These are phyloP conservation scores for Pocillopora grandis DNA, from an alignment of 92 coral and sea anemone genomes.

Conservation along the genomic window DNA sequence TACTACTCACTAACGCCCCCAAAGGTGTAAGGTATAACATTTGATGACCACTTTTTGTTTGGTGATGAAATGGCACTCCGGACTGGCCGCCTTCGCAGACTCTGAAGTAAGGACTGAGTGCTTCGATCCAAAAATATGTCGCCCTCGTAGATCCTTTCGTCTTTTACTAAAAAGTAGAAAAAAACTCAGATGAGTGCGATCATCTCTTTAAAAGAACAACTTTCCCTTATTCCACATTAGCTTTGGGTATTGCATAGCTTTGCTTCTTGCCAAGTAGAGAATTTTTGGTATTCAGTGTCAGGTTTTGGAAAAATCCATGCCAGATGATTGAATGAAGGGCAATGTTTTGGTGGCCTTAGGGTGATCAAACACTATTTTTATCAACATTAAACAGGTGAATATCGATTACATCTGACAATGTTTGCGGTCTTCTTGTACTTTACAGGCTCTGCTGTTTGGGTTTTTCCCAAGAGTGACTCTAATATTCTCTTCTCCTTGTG, in stretches of 20 bases:
- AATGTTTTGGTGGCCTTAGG: too few species aligned
- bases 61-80: conserved; percentile 31
- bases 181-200: neutral
- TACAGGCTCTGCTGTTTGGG: too few species aligned
- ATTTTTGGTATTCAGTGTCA: too few species aligned
- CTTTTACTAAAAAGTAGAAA: neutral
- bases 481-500: too few species aligned
- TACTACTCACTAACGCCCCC: conserved; percentile 12
- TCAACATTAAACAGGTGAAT: too few species aligned
- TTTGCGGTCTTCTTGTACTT: too few species aligned
- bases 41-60: conserved; percentile 1
- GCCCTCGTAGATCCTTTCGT: neutral
- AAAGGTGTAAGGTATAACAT: conserved; percentile 9
- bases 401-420: too few species aligned
- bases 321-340: too few species aligned
- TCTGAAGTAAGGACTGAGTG: neutral
- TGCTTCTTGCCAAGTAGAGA: too few species aligned
- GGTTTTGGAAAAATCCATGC: too few species aligned
- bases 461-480: too few species aligned
- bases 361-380: too few species aligned
- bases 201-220: neutral
- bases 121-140: conserved; percentile 9
- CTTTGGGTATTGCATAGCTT: neutral
- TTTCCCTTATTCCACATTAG: neutral
- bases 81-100: neutral